Conservation (phyloP, 1,140 invertebrate species). For the Diploscapter pachys region DNA sequence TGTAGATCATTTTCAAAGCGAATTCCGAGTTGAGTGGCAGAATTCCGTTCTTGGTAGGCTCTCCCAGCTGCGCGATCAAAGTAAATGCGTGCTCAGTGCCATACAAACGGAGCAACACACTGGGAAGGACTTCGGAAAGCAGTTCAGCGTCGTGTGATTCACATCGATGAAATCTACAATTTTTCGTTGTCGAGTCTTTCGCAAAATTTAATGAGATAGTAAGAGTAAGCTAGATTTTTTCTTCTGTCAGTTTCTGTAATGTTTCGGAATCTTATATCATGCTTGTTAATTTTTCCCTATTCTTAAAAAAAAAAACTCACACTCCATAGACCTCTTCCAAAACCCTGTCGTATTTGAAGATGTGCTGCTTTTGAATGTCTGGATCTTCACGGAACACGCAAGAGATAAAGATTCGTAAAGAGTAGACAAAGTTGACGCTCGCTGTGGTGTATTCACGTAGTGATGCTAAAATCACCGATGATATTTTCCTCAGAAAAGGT, state of each 20-base stretch:
- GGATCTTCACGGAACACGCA: constrained; percentile 16
- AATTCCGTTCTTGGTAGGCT: too few species aligned
- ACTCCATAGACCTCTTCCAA: constrained; percentile 7
- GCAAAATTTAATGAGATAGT: neutral
- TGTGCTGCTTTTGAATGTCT: neutral
- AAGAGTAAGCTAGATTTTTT: neutral
- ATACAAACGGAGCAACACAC: neutral
- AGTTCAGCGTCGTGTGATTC: neutral
- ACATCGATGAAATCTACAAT: constrained; percentile 10
- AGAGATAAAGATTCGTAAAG: neutral
- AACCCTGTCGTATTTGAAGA: neutral
- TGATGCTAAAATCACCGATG: neutral
- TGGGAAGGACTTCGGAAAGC: neutral
- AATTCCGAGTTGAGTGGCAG: too few species aligned
- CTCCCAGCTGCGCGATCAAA: too few species aligned
- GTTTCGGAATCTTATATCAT: too few species aligned
- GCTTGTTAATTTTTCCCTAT: too few species aligned
- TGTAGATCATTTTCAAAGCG: too few species aligned
- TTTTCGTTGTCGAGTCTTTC: too few species aligned
- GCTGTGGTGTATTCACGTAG: constrained; percentile 8
- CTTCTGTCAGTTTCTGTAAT: too few species aligned
- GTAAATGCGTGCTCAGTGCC: constrained; percentile 2
- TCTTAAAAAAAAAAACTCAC: constrained; percentile 15
- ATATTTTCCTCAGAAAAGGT: neutral
- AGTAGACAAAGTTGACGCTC: neutral